Percentiles rank a stretch among this genome's conserved stretches.
These are phyloP conservation scores for Drosophila birchii DNA, from an alignment of 2,888 invertebrate species.

Conservation along the genomic window DNA sequence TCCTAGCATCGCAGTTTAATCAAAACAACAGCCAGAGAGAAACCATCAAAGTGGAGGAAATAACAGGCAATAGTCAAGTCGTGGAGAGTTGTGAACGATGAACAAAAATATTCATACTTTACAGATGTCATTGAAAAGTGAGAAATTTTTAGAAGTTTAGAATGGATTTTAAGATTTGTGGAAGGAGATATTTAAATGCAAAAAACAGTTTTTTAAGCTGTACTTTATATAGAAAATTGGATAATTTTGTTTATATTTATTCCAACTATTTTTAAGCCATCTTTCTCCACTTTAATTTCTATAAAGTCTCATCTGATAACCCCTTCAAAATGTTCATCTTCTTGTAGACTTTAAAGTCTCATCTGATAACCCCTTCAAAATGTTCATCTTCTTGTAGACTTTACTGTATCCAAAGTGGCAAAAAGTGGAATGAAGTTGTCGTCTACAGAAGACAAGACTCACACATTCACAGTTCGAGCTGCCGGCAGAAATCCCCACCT, in stretches of 20 bases:
- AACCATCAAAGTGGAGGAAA: slow-evolving; percentile 22
- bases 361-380: too few relatives aligned
- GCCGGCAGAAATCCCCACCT: neutral
- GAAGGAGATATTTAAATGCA: neutral
- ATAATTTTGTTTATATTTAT: too few relatives aligned
- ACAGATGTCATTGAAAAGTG: neutral
- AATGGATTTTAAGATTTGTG: neutral
- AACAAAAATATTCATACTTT: slow-evolving; percentile 2
- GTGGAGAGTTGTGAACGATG: neutral
- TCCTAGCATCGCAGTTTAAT: slow-evolving; percentile 23
- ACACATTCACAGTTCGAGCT: slow-evolving; percentile 4
- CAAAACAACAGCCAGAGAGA: slow-evolving; percentile 21
- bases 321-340: neutral
- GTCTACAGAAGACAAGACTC: slow-evolving; percentile 22
- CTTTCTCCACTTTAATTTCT: too few relatives aligned
- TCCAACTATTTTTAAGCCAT: too few relatives aligned
- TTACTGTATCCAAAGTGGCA: slow-evolving; percentile 15
- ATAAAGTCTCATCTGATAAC: too few relatives aligned
- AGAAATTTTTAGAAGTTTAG: neutral
- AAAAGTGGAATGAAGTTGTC: slow-evolving; percentile 31
- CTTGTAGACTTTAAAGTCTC: neutral
- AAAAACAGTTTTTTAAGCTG: neutral
- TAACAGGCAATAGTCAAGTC: slow-evolving; percentile 11
- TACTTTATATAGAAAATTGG: neutral
- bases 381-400: neutral